Base-by-base conservation (phyloP, 2,113 vertebrate genomes). In the Etheostoma cragini region DNA sequence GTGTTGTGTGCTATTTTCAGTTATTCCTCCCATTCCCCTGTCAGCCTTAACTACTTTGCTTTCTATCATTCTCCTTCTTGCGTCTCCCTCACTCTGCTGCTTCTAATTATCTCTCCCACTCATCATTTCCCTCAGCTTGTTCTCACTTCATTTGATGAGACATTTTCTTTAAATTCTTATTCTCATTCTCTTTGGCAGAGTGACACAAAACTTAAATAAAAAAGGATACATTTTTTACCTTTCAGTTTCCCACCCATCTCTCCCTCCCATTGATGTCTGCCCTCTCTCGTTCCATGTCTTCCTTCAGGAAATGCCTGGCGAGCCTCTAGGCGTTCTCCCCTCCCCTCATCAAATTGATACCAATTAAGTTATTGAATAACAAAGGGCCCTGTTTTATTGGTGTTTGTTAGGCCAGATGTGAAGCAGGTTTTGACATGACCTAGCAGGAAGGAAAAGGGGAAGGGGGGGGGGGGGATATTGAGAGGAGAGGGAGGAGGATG, bases 391-490 rank as follows among this genome's bases (percentile, higher is more conserved):
- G 79, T 71, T 85, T 92, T 87, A 88, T 73, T 84, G 72, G 66
- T 66, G 60, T 80, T 86, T 79, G 81, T 89, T 50, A 75, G 78
- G 80, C 78, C 83, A 88, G 87, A 92, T 88, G 75, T 81, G 87
- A 70, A 65, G 80, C 86, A 93, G 87, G 92, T 91, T 91, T 84
- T 46, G 88, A 92, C 90, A 66, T 26, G 87, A 87, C 65, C 62
- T 66, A 69, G 22, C 60, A 84, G 73, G 86, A 88, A 75, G 61
- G 60, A 66, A 33, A 64, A 60, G 49, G 67, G 57, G 54, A 45
- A 33, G n/a, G n/a, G n/a, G n/a, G 26, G 38, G n/a, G 15, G 56
- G 6, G 17, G 24, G 47, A 26, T 8, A 11, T 11, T 2, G 10
- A 6, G 24, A 50, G 21, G 22, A 58, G n/a, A 15, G 3, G 10